phyloP scores from a whole-genome alignment of 2,888 invertebrate species.

The Oeneis ivallda region DNA sequence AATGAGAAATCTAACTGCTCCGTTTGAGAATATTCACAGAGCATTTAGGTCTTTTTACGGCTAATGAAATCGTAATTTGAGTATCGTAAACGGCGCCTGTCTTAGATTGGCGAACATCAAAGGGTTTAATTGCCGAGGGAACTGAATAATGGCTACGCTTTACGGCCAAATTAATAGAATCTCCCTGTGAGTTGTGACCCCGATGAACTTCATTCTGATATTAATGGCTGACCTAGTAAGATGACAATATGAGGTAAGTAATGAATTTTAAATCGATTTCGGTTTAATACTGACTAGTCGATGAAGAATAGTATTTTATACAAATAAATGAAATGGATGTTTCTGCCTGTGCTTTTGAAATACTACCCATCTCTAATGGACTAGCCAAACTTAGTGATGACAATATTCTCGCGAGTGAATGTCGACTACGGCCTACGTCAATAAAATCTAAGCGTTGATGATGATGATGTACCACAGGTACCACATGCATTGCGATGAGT shows the following conservation, averaged over 20 bases:
- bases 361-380: too few species aligned
- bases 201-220: slow-evolving; percentile 61
- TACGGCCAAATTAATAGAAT: slow-evolving; percentile 78
- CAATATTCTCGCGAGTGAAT: too few species aligned
- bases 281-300: background rate
- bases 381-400: too few species aligned
- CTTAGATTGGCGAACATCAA: slow-evolving; percentile 77
- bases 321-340: too few species aligned
- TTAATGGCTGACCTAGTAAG: slow-evolving; percentile 48
- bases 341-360: too few species aligned
- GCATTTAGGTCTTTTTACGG: slow-evolving; percentile 57
- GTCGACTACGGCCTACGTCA: too few species aligned
- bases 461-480: too few species aligned
- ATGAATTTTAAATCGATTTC: background rate
- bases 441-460: too few species aligned
- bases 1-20: slow-evolving; percentile 31
- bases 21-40: slow-evolving; percentile 39
- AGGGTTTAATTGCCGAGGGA: slow-evolving; percentile 77
- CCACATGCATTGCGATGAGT: too few species aligned
- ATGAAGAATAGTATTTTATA: background rate
- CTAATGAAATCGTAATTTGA: slow-evolving; percentile 73
- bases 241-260: background rate
- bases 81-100: slow-evolving; percentile 76
- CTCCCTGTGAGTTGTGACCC: slow-evolving; percentile 61
- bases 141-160: slow-evolving; percentile 74